A percentile compares a stretch with the other conserved stretches of the same genome.
Evolutionary conservation across 2,888 invertebrate species (phyloP).

Genomic region (Philereme transversata): DNA sequence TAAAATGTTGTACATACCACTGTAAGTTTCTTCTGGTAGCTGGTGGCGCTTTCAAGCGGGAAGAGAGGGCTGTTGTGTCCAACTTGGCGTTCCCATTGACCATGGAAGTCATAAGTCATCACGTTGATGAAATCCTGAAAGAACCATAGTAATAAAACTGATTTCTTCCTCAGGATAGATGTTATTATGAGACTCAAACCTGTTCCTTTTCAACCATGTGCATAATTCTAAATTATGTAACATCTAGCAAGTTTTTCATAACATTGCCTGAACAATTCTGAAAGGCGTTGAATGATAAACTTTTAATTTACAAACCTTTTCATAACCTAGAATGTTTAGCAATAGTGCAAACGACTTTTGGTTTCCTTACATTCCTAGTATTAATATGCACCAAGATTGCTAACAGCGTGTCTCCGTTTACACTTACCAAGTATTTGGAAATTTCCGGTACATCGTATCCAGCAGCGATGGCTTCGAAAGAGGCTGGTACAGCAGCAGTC

Average conservation of each 20-base stretch:
- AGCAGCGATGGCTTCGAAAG: slow-evolving; percentile 96
- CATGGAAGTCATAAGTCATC: slow-evolving; percentile 98
- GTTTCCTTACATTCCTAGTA: too few species aligned
- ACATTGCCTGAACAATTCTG: neutral
- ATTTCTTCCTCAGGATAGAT: neutral
- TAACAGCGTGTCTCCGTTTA: too few species aligned
- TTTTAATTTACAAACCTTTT: too few species aligned
- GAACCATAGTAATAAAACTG: slow-evolving; percentile 1
- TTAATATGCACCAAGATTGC: too few species aligned
- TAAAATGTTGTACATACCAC: slow-evolving; percentile 84
- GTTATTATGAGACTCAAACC: too few species aligned
- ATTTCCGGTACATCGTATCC: slow-evolving; percentile 97
- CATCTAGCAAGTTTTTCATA: neutral
- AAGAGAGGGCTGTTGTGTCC: slow-evolving; percentile 96
- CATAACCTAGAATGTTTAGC: too few species aligned
- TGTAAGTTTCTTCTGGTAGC: slow-evolving; percentile 96
- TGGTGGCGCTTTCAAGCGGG: slow-evolving; percentile 94
- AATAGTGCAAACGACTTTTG: too few species aligned
- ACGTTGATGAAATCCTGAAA: slow-evolving; percentile 94
- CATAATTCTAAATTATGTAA: too few species aligned
- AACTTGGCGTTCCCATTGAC: slow-evolving; percentile 96
- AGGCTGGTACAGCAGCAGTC: slow-evolving; percentile 96
- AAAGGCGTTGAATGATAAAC: neutral
- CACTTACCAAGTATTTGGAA: slow-evolving; percentile 90
- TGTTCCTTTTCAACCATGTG: too few species aligned